Base-by-base conservation (phyloP, 1,140 invertebrate genomes). In the Drosophila orosa region DNA sequence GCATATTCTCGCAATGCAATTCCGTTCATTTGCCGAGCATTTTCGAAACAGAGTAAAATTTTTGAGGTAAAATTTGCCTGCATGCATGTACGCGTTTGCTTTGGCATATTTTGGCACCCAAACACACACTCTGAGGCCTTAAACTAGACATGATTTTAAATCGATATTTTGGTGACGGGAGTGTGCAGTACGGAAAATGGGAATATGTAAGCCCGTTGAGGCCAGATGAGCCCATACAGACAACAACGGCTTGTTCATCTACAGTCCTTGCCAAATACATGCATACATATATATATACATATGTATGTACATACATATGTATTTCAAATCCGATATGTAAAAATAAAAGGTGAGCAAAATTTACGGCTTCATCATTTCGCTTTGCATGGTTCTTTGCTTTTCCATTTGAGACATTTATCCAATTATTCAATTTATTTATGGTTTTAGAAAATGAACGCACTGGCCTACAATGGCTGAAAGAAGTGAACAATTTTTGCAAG, bases 91-190 rank as follows among this genome's bases (percentile, higher is more conserved):
- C 39, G 15, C 61, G 58, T 40, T 47, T 33, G 44, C 33, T 68
- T 75, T 48, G n/a, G 37, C 37, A 79, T 66, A 50, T 67, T 60
- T 61, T 58, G 62, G 27, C 60, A 63, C 54, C 60, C 55, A 25
- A 33, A 42, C 60, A 52, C 48, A 61, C 56, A 68, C 59, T 44
- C 66, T 56, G 33, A 71, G 55, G 67, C 56, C 57, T 75, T 75
- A 40, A 71, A 71, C 79, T 71, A 69, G 69, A 76, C 60, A 80
- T 76, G 33, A 62, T 40, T 68, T 50, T 39, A 77, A 78, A 77
- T 79, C 76, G 54, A 80, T 74, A 78, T 52, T 55, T 37, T 15
- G 31, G 47, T 42, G 40, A 42, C 15, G 62, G 22, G 33, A 31
- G 56, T 45, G 56, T 39, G 33, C 27, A 12, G 10, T 25, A 17